These are phyloP conservation scores for Ammodytes dubius DNA, from an alignment of 2,113 vertebrate genomes.

Conservation along the genomic window DNA sequence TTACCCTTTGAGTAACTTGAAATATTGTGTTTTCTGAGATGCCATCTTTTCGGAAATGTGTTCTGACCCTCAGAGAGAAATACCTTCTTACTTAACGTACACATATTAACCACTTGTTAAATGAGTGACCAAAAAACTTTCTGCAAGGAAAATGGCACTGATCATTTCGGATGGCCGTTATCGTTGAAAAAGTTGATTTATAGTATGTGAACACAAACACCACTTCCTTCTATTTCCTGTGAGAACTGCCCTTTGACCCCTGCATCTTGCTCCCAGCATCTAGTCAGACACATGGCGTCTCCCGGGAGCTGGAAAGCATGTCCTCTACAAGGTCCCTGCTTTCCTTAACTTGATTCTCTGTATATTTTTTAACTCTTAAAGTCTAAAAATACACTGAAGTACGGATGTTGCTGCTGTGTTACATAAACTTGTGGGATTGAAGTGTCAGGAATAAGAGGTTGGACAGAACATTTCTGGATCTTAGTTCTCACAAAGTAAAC, in stretches of 20 bases:
- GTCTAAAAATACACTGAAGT: slow-evolving; percentile 79
- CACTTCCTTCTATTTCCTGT: slow-evolving; percentile 81
- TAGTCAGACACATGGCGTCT: slow-evolving; percentile 69
- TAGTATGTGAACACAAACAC: slow-evolving; percentile 72
- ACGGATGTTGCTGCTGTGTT: slow-evolving; percentile 76
- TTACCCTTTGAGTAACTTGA: too few species aligned
- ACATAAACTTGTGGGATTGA: slow-evolving; percentile 71
- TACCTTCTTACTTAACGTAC: too few species aligned
- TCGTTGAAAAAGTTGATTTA: slow-evolving; percentile 45
- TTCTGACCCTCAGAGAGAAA: too few species aligned
- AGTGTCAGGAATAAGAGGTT: slow-evolving; percentile 79
- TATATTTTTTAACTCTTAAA: slow-evolving; percentile 74
- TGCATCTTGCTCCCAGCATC: slow-evolving; percentile 74
- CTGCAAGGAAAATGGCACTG: too few species aligned
- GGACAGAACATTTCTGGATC: slow-evolving; percentile 71
- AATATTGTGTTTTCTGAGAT: too few species aligned
- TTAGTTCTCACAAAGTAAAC: slow-evolving; percentile 71
- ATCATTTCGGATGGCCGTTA: background rate
- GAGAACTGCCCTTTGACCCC: slow-evolving; percentile 78
- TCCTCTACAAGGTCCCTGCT: slow-evolving; percentile 69
- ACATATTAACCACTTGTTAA: background rate
- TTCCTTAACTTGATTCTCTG: slow-evolving; percentile 70
- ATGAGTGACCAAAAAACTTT: slow-evolving; percentile 18
- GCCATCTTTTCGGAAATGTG: too few species aligned
- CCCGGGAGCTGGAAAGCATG: slow-evolving; percentile 54